These are phyloP conservation scores for Amphipoea oculea DNA, from an alignment of 2,888 invertebrate genomes.

Conservation along the genomic window DNA sequence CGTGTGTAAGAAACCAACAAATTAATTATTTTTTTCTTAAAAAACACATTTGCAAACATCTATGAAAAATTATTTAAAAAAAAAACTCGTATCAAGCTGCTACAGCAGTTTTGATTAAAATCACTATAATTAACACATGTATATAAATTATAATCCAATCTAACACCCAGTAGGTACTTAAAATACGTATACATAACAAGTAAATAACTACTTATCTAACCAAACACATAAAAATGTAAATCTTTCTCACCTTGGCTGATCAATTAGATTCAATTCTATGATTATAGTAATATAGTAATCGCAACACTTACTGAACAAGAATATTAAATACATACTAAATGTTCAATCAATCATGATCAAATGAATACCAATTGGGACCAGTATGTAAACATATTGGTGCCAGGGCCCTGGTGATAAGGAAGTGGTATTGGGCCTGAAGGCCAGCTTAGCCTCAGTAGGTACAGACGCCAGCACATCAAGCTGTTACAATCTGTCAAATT, in stretches of 20 bases:
- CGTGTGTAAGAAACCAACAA: not conserved
- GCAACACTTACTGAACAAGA: conserved; percentile 40
- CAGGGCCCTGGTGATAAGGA: conserved; percentile 22
- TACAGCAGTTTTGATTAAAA: conserved; percentile 38
- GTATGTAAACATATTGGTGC: conserved; percentile 25
- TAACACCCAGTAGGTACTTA: conserved; percentile 19
- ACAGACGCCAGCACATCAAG: too few species aligned
- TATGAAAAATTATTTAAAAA: not conserved
- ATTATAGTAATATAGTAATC: conserved; percentile 29
- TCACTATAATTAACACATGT: conserved; percentile 37
- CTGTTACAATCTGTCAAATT: too few species aligned
- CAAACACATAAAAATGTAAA: conserved; percentile 60
- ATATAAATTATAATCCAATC: conserved; percentile 31
- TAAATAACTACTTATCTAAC: conserved; percentile 17
- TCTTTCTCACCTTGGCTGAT: conserved; percentile 54
- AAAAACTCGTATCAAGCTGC: conserved; percentile 4
- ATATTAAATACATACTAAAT: conserved; percentile 19
- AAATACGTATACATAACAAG: conserved; percentile 2
- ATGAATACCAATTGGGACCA: conserved; percentile 38
- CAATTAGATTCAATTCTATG: conserved; percentile 59
- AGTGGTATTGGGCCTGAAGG: conserved; percentile 17
- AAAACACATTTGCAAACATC: conserved; percentile 5
- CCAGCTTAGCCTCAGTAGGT: not conserved
- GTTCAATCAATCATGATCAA: conserved; percentile 43
- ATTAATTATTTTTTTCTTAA: not conserved